Evolutionary conservation across 2,797 vertebrate species (phyloP).

Genomic region (Chelon auratus): DNA sequence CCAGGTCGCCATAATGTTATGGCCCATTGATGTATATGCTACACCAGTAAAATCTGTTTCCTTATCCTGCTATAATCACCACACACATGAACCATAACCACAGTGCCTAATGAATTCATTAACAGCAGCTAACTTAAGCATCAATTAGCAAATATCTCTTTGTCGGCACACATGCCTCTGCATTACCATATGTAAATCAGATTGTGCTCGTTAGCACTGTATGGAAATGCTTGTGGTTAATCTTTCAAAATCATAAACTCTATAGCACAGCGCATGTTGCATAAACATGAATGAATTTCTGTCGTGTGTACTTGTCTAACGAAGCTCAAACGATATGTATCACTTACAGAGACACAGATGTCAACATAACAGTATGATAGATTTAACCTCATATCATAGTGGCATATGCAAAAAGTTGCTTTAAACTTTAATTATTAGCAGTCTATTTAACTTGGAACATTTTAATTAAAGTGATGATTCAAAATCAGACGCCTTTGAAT

Average conservation of each 20-base stretch:
- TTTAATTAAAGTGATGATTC: constrained; percentile 40
- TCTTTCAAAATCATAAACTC: neutral
- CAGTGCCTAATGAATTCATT: constrained; percentile 13
- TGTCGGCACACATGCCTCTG: constrained; percentile 11
- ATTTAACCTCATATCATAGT: neutral
- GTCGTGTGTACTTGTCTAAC: neutral
- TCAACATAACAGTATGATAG: neutral
- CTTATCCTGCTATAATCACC: constrained; percentile 2
- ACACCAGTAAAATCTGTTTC: too few species aligned
- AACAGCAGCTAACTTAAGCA: constrained; percentile 16
- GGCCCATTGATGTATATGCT: too few species aligned
- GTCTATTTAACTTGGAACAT: neutral
- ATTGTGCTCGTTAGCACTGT: constrained; percentile 22
- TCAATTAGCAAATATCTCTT: constrained; percentile 21
- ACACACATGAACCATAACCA: neutral
- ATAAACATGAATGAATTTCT: neutral
- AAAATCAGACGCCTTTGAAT: constrained; percentile 7
- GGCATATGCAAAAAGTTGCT: neutral
- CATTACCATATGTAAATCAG: constrained; percentile 15
- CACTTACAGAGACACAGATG: neutral
- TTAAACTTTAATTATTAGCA: constrained; percentile 25
- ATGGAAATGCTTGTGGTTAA: neutral
- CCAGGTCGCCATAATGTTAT: too few species aligned
- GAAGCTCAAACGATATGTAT: neutral
- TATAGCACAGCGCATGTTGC: neutral